Evolutionary conservation across 1,140 invertebrate genomes (phyloP).

Genomic region (Drosophila sechellia): DNA sequence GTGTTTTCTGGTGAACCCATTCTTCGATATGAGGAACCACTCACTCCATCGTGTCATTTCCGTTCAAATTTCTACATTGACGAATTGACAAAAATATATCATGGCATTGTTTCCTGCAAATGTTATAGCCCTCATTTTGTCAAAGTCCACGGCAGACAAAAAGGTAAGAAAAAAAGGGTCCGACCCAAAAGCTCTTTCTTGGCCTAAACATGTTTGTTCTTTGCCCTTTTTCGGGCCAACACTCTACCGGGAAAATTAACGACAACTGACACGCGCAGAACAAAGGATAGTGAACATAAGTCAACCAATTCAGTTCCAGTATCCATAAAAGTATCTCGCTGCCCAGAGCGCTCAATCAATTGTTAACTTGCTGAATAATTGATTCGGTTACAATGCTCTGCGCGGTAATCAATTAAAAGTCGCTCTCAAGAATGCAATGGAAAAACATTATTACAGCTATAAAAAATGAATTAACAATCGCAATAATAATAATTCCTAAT

Average conservation of each 20-base stretch:
- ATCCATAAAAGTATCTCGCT: conserved; percentile 42
- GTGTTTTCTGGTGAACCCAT: conserved; percentile 23
- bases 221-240: background rate
- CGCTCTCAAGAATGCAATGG: conserved; percentile 43
- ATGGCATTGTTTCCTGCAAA: conserved; percentile 47
- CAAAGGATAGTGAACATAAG: conserved; percentile 17
- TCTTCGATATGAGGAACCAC: conserved; percentile 10
- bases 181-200: conserved; percentile 10
- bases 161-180: conserved; percentile 40
- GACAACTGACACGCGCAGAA: conserved; percentile 16
- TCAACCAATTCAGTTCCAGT: conserved; percentile 3
- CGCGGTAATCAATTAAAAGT: conserved; percentile 59
- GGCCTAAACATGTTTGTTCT: background rate
- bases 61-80: conserved; percentile 32
- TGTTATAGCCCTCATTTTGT: conserved; percentile 63
- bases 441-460: conserved; percentile 40
- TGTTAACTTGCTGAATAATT: conserved; percentile 56
- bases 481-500: conserved; percentile 42
- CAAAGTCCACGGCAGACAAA: conserved; percentile 59
- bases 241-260: conserved; percentile 16
- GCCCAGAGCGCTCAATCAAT: conserved; percentile 47
- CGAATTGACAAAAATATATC: conserved; percentile 57
- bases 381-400: conserved; percentile 30
- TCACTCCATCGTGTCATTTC: conserved; percentile 31
- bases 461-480: conserved; percentile 11